Percentiles rank a stretch among this genome's conserved stretches.
Evolutionary conservation across 2,113 vertebrate genomes (phyloP).

Genomic region (Quiscalus mexicanus): DNA sequence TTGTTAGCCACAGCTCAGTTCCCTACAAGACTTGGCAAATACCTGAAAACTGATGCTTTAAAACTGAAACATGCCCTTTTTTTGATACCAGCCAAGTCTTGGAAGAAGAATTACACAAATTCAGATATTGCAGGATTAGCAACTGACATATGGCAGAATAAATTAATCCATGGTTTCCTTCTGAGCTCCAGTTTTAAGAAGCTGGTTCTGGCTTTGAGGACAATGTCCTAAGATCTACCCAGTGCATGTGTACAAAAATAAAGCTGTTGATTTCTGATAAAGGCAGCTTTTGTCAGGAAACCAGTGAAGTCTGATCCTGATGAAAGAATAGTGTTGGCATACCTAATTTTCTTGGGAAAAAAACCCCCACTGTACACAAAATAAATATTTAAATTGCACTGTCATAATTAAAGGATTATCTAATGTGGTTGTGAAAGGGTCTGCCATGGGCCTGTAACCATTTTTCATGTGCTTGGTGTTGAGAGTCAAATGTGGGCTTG

Average conservation of each 20-base stretch:
- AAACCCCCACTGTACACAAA: accelerated
- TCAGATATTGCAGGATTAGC: not conserved
- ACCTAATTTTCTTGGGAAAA: not conserved
- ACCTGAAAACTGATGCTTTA: not conserved
- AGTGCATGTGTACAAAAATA: not conserved
- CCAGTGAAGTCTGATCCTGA: not conserved
- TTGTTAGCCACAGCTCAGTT: not conserved
- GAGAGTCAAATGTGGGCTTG: not conserved
- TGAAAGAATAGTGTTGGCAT: not conserved
- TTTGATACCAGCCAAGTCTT: not conserved
- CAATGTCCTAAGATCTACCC: not conserved
- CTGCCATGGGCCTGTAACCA: not conserved
- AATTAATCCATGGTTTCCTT: not conserved
- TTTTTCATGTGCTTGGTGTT: not conserved
- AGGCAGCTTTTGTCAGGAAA: not conserved
- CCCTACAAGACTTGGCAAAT: not conserved
- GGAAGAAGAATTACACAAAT: not conserved
- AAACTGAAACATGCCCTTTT: not conserved
- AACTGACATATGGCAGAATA: not conserved
- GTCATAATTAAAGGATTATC: not conserved
- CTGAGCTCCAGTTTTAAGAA: not conserved
- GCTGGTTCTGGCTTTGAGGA: not conserved
- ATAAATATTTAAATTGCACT: not conserved
- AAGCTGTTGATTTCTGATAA: not conserved
- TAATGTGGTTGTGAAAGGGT: not conserved